Conservation (phyloP, 2,113 vertebrate genomes). For the Anhinga rufa region DNA sequence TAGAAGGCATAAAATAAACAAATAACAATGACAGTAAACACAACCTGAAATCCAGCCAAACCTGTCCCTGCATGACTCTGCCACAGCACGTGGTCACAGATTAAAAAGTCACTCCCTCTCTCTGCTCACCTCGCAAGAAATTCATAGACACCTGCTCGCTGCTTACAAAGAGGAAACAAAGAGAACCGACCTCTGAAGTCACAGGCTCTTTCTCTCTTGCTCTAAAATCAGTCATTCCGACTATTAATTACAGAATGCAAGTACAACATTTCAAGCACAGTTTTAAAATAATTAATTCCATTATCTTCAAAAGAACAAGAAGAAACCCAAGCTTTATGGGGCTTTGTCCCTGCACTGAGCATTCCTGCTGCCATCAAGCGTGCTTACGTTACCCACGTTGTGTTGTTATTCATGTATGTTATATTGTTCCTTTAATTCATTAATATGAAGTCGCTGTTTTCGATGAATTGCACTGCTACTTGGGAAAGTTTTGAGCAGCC, state of each 20-base stretch:
- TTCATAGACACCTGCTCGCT: neutral
- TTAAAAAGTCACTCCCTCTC: neutral
- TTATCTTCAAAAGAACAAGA: neutral
- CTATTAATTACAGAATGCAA: neutral
- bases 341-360: neutral
- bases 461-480: neutral
- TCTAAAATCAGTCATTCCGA: neutral
- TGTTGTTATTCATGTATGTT: accelerated
- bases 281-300: neutral
- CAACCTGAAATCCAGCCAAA: neutral
- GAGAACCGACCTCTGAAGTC: neutral
- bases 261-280: neutral
- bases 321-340: neutral
- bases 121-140: neutral
- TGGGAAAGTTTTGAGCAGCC: neutral
- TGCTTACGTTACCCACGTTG: accelerated
- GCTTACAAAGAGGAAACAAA: neutral
- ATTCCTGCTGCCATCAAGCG: neutral
- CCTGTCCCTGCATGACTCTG: neutral
- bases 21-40: neutral
- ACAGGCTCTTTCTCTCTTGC: neutral
- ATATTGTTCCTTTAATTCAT: neutral
- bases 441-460: neutral
- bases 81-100: neutral
- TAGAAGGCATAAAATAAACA: conserved; percentile 10